Conservation (phyloP, 2,797 vertebrate genomes). For the Bradypodion pumilum region DNA sequence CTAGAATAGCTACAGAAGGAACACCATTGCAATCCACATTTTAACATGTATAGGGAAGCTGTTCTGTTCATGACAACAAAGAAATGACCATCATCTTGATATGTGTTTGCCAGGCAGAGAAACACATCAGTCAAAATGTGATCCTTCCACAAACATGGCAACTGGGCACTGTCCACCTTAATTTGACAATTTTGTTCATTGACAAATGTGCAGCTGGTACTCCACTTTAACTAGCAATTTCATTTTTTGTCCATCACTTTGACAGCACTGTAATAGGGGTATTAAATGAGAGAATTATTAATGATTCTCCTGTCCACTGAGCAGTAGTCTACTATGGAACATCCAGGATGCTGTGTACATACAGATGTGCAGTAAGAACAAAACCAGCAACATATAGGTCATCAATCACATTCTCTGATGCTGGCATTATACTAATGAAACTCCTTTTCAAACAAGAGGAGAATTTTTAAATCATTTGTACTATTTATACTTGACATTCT, state of each 20-base stretch:
- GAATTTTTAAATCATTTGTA: conserved; percentile 22
- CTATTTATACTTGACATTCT: conserved; percentile 29
- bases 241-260: conserved; percentile 44
- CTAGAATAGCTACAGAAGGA: too few species aligned
- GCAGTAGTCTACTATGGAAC: neutral
- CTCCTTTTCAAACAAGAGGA: conserved; percentile 25
- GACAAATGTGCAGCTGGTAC: conserved; percentile 12
- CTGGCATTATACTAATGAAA: neutral
- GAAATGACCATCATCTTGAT: neutral
- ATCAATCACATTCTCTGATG: conserved; percentile 11
- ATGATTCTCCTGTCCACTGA: conserved; percentile 17
- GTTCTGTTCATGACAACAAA: neutral
- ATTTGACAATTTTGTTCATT: conserved; percentile 23
- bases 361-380: neutral
- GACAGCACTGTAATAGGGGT: conserved; percentile 51
- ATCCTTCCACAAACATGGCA: conserved; percentile 18
- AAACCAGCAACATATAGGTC: conserved; percentile 18
- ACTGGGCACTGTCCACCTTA: conserved; percentile 12
- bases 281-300: conserved; percentile 37
- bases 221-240: conserved; percentile 42
- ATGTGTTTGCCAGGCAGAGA: neutral
- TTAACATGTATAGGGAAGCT: neutral
- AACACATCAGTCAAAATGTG: conserved; percentile 5
- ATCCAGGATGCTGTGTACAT: conserved; percentile 16
- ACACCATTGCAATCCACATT: neutral